Percentiles rank a stretch among this genome's conserved stretches.
These are phyloP conservation scores for Tetropium fuscum DNA, from an alignment of 2,888 invertebrate genomes.

Conservation along the genomic window DNA sequence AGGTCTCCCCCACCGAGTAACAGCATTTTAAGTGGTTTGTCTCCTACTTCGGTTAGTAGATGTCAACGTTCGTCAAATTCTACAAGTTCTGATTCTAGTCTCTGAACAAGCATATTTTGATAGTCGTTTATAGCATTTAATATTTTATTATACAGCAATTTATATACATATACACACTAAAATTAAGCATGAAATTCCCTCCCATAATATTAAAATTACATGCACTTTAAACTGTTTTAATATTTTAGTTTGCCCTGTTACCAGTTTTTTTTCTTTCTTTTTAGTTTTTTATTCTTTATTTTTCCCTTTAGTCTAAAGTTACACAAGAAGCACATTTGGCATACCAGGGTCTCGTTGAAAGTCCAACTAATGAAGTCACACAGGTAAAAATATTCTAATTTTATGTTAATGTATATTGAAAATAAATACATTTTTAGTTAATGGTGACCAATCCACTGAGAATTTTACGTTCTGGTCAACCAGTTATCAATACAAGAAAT, in stretches of 20 bases:
- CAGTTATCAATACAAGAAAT: constrained; percentile 66
- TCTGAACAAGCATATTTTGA: constrained; percentile 48
- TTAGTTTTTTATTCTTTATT: constrained; percentile 58
- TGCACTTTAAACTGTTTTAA: constrained; percentile 25
- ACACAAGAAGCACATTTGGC: constrained; percentile 93
- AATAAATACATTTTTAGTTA: constrained; percentile 49
- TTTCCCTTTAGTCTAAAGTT: constrained; percentile 77
- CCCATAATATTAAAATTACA: constrained; percentile 32
- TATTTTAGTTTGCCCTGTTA: constrained; percentile 25
- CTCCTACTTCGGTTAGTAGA: constrained; percentile 67
- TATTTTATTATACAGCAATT: constrained; percentile 46
- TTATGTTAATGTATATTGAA: neutral
- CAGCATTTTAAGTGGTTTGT: constrained; percentile 70
- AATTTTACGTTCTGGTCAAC: constrained; percentile 73
- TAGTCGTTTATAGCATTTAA: constrained; percentile 34
- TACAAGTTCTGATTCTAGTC: constrained; percentile 62
- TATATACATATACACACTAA: constrained; percentile 44
- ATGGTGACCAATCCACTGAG: constrained; percentile 72
- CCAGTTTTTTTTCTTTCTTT: constrained; percentile 49
- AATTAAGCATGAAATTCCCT: constrained; percentile 39
- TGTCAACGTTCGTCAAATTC: constrained; percentile 55
- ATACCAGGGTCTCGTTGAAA: constrained; percentile 91
- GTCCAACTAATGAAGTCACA: constrained; percentile 62
- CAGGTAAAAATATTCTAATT: constrained; percentile 53
- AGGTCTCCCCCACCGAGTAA: constrained; percentile 70